phyloP scores from a whole-genome alignment of 2,113 vertebrate genomes.

The Antechinus stuartii region DNA sequence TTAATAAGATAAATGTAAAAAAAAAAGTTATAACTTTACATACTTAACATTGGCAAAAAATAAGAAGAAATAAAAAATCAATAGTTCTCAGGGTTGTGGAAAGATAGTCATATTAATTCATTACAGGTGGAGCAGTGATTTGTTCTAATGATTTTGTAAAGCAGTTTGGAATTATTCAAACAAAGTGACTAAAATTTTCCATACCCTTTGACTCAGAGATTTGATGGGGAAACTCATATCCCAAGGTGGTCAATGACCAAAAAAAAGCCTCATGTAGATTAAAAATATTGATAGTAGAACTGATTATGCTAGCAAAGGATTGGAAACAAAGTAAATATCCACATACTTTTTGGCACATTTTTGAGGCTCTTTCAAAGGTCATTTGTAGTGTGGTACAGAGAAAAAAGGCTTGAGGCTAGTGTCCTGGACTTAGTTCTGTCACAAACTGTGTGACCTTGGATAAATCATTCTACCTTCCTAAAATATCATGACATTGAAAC shows the following conservation, averaged over 20 bases:
- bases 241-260: background rate
- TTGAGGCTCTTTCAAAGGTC: background rate
- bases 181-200: background rate
- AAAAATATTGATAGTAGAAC: background rate
- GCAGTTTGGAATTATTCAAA: background rate
- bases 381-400: background rate
- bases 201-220: background rate
- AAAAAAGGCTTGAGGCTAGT: background rate
- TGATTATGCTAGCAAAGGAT: background rate
- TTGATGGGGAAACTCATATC: background rate
- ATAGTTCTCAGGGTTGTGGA: background rate
- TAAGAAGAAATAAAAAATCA: background rate
- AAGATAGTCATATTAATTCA: background rate
- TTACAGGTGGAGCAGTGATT: background rate
- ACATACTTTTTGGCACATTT: background rate
- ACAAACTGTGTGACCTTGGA: background rate
- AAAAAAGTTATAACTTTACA: background rate
- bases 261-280: background rate
- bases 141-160: background rate
- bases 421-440: background rate
- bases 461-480: background rate
- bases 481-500: background rate
- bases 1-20: background rate
- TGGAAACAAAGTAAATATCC: background rate
- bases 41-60: background rate